Evolutionary conservation across 1,140 invertebrate species (phyloP), one percentile per base, ranked within the genome.

Genomic region (Saccostrea glomerata): DNA sequence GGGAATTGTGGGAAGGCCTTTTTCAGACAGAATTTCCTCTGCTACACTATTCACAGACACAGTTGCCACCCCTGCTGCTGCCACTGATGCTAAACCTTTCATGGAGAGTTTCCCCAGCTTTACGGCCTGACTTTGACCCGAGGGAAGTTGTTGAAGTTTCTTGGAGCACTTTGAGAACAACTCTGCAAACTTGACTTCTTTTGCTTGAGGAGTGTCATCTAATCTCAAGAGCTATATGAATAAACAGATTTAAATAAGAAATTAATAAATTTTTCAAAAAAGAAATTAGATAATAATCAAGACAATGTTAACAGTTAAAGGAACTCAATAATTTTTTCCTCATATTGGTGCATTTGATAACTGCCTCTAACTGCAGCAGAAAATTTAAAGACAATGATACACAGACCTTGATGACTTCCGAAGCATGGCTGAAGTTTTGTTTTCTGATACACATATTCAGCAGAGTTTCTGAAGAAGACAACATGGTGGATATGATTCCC

Each of bases 361-460:
- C 73, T 23, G 25, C 40, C 2, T 2, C 73, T 36, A 82, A 15
- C 20, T 82, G 73, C 0, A 36, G 5, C 25, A 4, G n/a, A 55
- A 84, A 55, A 23, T 55, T n/a, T 4, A 84, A 5, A 84, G 23
- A 84, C 5, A 66, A 56, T 47, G 6, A 5, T 47, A 47, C 5
- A 20, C 84, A 23, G 89, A 94, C 94, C 91, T 94, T 94, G 54
- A 94, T 92, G 55, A 95, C 93, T 89, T 95, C 93, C 15, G 91
- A 86, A 30, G 94, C 94, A 86, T 94, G 93, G 0, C 86, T 90
- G 36, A 91, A 89, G 58, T 93, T 92, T 30, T 90, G 89, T 86
- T 90, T 92, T 30, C 91, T 90, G n/a, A 95, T 87, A 85, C 93
- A 94, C 91, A 93, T 92, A 25, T 88, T 92, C 12, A 95, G 91